Conservation (phyloP, 2,888 invertebrate genomes). For the Meiosimyza platycephala region DNA sequence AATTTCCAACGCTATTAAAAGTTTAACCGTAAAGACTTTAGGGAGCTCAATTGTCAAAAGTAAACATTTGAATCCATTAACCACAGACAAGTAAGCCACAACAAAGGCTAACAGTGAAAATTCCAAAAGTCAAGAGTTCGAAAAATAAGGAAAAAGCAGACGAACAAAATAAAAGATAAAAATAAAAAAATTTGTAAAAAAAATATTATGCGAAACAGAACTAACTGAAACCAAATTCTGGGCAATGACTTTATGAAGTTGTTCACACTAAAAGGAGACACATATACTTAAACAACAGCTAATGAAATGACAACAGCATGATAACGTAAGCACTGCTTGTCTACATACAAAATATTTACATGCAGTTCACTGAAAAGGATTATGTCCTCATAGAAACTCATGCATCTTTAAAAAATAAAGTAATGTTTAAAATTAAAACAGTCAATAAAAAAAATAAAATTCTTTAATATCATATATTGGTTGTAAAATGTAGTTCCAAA, state of each 20-base stretch:
- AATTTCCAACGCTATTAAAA: too few species aligned
- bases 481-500: too few species aligned
- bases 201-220: too few species aligned
- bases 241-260: neutral
- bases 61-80: slow-evolving; percentile 7
- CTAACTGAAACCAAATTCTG: neutral
- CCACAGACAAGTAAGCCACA: slow-evolving; percentile 3
- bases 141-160: neutral
- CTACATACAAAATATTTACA: too few species aligned
- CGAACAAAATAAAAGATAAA: neutral
- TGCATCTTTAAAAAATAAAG: too few species aligned
- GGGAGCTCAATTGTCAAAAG: neutral
- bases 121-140: neutral
- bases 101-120: neutral
- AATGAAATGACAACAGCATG: neutral
- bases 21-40: too few species aligned
- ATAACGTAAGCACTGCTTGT: neutral
- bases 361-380: too few species aligned
- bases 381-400: too few species aligned
- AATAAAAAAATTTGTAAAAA: neutral
- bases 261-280: neutral
- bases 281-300: neutral
- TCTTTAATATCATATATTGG: too few species aligned
- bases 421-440: too few species aligned
- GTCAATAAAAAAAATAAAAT: too few species aligned